Conservation (phyloP, 2,113 vertebrate species). For the Rhinolophus ferrumequinum region DNA sequence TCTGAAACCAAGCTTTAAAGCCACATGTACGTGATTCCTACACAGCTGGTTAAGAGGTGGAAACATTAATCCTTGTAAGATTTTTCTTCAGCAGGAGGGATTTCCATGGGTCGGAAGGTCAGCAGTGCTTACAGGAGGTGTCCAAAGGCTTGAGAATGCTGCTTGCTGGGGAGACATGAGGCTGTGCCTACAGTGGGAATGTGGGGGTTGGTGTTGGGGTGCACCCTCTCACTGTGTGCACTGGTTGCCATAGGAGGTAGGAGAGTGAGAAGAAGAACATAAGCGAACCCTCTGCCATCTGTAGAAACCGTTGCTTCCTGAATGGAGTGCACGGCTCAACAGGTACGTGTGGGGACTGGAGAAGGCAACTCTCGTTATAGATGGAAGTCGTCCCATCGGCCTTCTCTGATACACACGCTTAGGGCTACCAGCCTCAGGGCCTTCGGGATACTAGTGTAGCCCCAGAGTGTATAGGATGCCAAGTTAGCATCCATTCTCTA, state of each 20-base stretch:
- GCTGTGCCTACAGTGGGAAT: not conserved
- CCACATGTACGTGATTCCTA: not conserved
- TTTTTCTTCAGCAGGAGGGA: not conserved
- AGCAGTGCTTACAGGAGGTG: not conserved
- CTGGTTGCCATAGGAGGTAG: not conserved
- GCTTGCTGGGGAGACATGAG: not conserved
- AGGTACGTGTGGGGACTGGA: not conserved
- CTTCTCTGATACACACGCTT: not conserved
- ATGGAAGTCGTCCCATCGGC: not conserved
- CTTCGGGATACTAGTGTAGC: not conserved
- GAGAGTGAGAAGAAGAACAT: not conserved
- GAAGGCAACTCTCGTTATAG: not conserved
- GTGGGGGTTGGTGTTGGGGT: accelerated
- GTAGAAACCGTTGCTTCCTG: not conserved
- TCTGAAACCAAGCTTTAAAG: conserved; percentile 30
- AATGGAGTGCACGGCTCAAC: not conserved
- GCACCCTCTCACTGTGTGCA: accelerated
- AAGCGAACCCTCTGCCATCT: not conserved
- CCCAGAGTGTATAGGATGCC: not conserved
- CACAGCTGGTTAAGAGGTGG: not conserved
- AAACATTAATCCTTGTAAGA: not conserved
- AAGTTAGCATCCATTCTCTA: not conserved
- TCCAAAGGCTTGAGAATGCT: not conserved
- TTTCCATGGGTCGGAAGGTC: not conserved
- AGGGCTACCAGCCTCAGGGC: not conserved